Evolutionary conservation across 2,797 vertebrate genomes (phyloP), one percentile per base, ranked within the genome.

Genomic region (Cyprinodon diabolis): DNA sequence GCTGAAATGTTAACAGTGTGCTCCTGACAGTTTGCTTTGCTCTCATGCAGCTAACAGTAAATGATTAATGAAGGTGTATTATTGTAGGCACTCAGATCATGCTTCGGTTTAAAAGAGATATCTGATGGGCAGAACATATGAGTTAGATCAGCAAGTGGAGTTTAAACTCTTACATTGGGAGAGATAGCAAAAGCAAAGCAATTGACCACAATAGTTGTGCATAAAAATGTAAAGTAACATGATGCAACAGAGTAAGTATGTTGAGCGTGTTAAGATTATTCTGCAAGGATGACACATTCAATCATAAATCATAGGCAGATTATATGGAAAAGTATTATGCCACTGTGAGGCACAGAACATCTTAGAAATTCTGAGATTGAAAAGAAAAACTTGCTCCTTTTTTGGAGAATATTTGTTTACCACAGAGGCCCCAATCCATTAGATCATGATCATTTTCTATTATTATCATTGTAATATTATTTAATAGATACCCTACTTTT

Each of bases 21-120:
- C 13, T 35, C 13, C 55, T 62, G 25, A 35, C 37, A 68, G 30
- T 35, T 4, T 62, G 12, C 6, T 72, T 55, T 68, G 71, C 21
- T 54, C 19, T 9, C 66, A 55, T 60, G 49, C 55, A 69, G 49
- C 74, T 43, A 51, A 55, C 23, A 40, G 66, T 72, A 63, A 78
- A 78, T 68, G 37, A 56, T 81, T 76, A 67, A 73, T 43, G 25
- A 66, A 19, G 25, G 68, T 72, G 52, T 23, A 68, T 19, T 58
- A 4, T 35, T 35, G 37, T 25, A 19, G 40, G 55, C 23, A 51
- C 57, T 54, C 35, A 23, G 48, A 5, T 21, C 21, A 48, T 62
- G 15, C 25, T 17, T 45, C 2, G 40, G 37, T 40, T 19, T n/a
- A 57, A 25, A 21, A 23, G 23, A 69, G 21, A 30, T 40, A 51